Conservation (phyloP, 1,140 invertebrate species). For the Nixonia krombeini region DNA sequence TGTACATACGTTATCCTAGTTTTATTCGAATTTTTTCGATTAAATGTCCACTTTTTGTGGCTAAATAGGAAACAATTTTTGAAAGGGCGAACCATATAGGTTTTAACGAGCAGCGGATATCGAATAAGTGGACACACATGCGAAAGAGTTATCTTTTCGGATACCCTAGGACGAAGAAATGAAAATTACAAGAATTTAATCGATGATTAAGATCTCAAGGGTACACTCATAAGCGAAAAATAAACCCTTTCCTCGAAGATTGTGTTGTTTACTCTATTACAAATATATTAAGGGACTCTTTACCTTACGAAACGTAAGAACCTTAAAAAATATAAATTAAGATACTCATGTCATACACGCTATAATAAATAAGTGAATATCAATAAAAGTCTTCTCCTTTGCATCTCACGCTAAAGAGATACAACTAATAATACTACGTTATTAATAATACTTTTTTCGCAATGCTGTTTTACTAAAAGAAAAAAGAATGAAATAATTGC, state of each 20-base stretch:
- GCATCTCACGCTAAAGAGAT: neutral
- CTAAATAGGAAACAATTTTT: too few relatives aligned
- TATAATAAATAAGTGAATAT: constrained; percentile 32
- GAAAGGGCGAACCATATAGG: too few relatives aligned
- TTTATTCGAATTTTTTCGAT: constrained; percentile 1
- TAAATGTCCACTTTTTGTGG: constrained; percentile 15
- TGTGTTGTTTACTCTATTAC: too few relatives aligned
- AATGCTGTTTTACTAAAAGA: neutral
- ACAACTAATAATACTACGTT: neutral
- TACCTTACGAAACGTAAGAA: constrained; percentile 19
- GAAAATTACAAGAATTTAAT: too few relatives aligned
- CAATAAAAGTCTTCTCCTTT: constrained; percentile 10
- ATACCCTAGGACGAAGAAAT: too few relatives aligned
- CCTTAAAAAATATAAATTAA: constrained; percentile 20
- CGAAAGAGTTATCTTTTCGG: too few relatives aligned
- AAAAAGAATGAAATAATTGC: neutral
- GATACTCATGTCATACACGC: constrained; percentile 20
- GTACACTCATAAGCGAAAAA: too few relatives aligned
- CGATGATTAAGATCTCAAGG: too few relatives aligned
- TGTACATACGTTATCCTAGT: too few relatives aligned
- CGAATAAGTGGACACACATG: too few relatives aligned
- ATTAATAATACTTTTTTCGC: neutral
- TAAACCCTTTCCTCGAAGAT: too few relatives aligned
- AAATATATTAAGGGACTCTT: constrained; percentile 27
- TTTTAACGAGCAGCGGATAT: too few relatives aligned